Conservation (phyloP, 2,113 vertebrate species). For the Hippocampus barbouri region DNA sequence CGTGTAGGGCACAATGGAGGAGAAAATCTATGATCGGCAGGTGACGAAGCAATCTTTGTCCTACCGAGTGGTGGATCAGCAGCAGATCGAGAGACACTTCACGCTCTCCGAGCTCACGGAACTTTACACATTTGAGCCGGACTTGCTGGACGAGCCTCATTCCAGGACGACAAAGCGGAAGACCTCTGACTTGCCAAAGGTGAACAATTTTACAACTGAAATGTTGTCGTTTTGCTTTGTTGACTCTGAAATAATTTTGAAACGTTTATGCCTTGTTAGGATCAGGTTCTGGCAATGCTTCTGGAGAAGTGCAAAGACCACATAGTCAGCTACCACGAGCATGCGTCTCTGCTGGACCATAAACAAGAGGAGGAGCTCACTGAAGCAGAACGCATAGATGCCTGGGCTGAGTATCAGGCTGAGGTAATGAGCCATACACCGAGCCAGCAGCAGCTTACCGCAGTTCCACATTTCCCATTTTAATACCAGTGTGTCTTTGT, state of each 20-base stretch:
- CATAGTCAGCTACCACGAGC: conserved; percentile 90
- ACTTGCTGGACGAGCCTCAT: conserved; percentile 84
- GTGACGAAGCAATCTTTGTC: conserved; percentile 95
- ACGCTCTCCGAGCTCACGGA: conserved; percentile 92
- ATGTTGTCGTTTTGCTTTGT: not conserved
- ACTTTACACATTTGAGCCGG: conserved; percentile 91
- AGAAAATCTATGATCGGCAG: conserved; percentile 98
- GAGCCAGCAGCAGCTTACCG: not conserved
- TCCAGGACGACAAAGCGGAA: conserved; percentile 86
- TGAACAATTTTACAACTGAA: not conserved
- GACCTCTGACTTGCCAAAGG: conserved; percentile 80
- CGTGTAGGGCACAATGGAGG: conserved; percentile 94
- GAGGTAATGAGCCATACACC: conserved; percentile 78
- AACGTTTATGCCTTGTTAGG: conserved; percentile 62
- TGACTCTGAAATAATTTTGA: not conserved
- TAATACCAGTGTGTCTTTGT: not conserved
- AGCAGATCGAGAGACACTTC: conserved; percentile 95
- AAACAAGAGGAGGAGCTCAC: conserved; percentile 92
- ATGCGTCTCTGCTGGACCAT: conserved; percentile 93
- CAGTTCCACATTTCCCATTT: not conserved
- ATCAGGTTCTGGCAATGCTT: conserved; percentile 79
- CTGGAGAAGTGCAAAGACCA: conserved; percentile 83
- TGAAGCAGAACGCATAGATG: conserved; percentile 88
- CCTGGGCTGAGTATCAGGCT: conserved; percentile 94
- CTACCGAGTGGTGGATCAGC: conserved; percentile 91